Percentiles rank a stretch among this genome's conserved stretches.
phyloP scores from a whole-genome alignment of 2,888 invertebrate species.

The Synanthedon vespiformis region DNA sequence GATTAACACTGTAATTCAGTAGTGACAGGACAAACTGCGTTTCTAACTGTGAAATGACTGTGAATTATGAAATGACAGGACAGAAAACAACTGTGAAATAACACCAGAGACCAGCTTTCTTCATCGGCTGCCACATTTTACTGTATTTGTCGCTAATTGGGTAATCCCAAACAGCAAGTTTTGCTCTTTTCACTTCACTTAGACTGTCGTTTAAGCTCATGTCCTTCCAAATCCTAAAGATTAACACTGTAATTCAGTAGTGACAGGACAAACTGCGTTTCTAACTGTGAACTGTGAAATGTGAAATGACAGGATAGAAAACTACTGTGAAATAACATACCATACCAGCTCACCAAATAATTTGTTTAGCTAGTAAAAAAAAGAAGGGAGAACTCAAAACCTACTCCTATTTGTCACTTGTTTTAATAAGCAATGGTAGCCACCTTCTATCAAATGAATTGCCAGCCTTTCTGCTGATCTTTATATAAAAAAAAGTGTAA shows the following conservation, averaged over 20 bases:
- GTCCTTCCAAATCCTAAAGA: constrained; percentile 93
- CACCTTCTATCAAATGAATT: no score
- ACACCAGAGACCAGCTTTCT: constrained; percentile 76
- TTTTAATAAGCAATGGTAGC: no score
- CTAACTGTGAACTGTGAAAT: no score
- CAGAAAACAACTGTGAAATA: no score
- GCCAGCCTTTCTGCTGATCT: no score
- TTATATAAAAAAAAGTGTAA: no score
- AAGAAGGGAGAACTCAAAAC: no score
- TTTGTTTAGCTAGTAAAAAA: no score
- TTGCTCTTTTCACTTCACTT: constrained; percentile 88
- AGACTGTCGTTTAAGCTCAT: constrained; percentile 96
- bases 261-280: constrained; percentile 1
- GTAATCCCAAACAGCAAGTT: constrained; percentile 98
- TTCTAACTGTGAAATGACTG: not conserved
- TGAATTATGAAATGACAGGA: no score
- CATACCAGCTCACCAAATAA: constrained; percentile 8
- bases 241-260: no score
- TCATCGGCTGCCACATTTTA: constrained; percentile 98
- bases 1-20: constrained; percentile 1
- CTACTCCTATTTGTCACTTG: no score
- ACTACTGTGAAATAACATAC: not conserved
- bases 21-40: not conserved
- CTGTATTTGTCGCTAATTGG: constrained; percentile 98
- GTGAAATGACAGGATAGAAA: no score